A percentile compares a stretch with the other conserved stretches of the same genome.
phyloP scores from a whole-genome alignment of 35 echinoderm and acorn worm genomes.

The Apostichopus parvimensis region DNA sequence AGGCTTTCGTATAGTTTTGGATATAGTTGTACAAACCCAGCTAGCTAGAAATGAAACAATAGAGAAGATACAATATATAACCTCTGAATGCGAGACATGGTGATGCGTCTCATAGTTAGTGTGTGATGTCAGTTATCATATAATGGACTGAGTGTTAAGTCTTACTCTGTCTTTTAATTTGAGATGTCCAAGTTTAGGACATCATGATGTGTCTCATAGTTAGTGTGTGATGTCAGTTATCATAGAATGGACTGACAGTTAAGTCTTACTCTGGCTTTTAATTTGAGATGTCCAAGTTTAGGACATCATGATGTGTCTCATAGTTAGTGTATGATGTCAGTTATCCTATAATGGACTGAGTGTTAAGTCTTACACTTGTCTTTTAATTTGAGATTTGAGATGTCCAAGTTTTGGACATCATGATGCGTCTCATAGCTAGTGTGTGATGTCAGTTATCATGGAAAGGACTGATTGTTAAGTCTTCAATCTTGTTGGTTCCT shows the following conservation, averaged over 20 bases:
- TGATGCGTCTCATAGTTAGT: neutral
- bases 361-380: neutral
- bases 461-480: neutral
- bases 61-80: neutral
- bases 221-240: neutral
- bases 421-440: neutral
- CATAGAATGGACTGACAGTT: neutral
- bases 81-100: neutral
- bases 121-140: neutral
- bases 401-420: neutral
- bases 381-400: too few species aligned
- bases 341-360: neutral
- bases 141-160: neutral
- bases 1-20: neutral
- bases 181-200: neutral
- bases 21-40: neutral
- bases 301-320: neutral
- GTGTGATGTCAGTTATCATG: neutral
- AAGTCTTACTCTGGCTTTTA: neutral
- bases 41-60: neutral
- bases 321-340: neutral
- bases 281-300: too few species aligned
- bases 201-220: neutral
- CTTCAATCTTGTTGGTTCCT: too few species aligned
- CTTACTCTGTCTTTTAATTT: too few species aligned